Evolutionary conservation across 2,113 vertebrate genomes (phyloP).

Genomic region (Nestor notabilis): DNA sequence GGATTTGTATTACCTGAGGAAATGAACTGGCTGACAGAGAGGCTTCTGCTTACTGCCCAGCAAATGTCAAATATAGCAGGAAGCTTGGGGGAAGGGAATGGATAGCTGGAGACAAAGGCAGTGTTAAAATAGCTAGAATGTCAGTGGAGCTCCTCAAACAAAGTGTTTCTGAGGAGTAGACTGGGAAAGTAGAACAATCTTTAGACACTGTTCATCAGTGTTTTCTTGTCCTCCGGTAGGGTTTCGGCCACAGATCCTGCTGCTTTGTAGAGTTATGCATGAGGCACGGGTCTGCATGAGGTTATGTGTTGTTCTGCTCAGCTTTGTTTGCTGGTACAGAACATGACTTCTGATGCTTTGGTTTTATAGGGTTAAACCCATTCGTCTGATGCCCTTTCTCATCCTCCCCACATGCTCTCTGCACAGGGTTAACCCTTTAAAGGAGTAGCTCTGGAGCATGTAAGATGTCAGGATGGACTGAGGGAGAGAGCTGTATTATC

Average conservation of each 20-base stretch:
- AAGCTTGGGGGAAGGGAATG: slow-evolving; percentile 12
- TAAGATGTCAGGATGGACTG: background rate
- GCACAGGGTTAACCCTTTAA: background rate
- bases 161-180: background rate
- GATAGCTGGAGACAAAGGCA: background rate
- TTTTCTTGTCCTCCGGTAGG: background rate
- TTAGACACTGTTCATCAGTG: background rate
- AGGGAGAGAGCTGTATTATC: background rate
- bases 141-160: background rate
- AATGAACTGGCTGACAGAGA: slow-evolving; percentile 27
- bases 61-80: slow-evolving; percentile 42
- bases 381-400: background rate
- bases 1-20: slow-evolving; percentile 63
- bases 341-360: background rate
- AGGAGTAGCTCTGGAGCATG: background rate
- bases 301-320: background rate
- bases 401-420: background rate
- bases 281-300: background rate
- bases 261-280: background rate
- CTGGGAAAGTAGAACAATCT: background rate
- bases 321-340: background rate
- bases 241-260: background rate
- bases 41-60: slow-evolving; percentile 36
- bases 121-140: background rate
- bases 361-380: background rate